These are phyloP conservation scores for Cercopithecus hamlyni DNA, from an alignment of 2,797 vertebrate genomes.

Conservation along the genomic window DNA sequence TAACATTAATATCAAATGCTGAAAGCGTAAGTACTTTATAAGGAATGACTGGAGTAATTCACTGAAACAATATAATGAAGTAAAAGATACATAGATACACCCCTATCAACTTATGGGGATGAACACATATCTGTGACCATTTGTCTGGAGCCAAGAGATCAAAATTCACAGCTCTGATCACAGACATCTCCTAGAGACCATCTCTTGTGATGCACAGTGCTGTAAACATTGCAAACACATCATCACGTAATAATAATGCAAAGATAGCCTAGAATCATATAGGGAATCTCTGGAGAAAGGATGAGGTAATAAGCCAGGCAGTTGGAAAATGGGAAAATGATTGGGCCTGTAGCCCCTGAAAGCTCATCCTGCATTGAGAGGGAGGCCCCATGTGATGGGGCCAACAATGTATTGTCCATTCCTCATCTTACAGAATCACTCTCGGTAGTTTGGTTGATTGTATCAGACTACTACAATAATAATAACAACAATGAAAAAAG, in stretches of 20 bases:
- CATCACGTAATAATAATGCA: not conserved
- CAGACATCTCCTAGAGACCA: fast-evolving
- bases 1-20: not conserved
- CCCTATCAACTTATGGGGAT: fast-evolving
- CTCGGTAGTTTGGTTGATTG: not conserved
- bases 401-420: fast-evolving
- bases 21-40: not conserved
- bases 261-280: not conserved
- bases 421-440: fast-evolving
- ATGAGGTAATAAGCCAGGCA: not conserved
- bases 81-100: not conserved
- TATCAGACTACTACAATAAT: not conserved
- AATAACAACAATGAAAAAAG: no score
- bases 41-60: fast-evolving
- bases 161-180: not conserved
- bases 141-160: not conserved
- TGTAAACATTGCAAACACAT: not conserved
- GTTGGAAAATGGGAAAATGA: not conserved
- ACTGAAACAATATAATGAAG: not conserved
- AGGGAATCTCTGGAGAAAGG: not conserved
- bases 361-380: not conserved
- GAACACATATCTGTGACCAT: not conserved
- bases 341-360: not conserved
- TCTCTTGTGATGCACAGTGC: fast-evolving
- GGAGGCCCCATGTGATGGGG: not conserved